Percentiles rank a stretch among this genome's conserved stretches.
phyloP scores from a whole-genome alignment of 2,888 invertebrate genomes.

The Temnothorax ravouxi region DNA sequence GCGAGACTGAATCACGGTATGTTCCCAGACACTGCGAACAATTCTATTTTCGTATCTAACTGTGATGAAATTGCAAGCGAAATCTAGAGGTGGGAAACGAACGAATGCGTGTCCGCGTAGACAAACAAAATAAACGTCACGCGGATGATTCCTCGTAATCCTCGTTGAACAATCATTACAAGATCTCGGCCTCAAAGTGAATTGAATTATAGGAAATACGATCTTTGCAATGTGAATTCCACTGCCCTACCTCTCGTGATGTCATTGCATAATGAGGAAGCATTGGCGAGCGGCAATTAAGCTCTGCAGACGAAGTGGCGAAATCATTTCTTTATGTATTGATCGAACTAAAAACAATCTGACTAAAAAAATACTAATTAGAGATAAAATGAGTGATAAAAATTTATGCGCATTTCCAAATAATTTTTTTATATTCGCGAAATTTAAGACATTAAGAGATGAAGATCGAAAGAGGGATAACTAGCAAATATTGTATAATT shows the following conservation, averaged over 20 bases:
- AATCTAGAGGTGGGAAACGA: not conserved
- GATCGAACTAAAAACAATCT: not conserved
- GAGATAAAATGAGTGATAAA: not conserved
- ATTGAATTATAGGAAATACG: not conserved
- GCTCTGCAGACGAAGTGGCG: not conserved
- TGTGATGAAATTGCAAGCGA: not conserved
- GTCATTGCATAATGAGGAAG: not conserved
- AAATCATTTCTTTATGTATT: not conserved
- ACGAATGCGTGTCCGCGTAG: not conserved
- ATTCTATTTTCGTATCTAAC: conserved; percentile 21
- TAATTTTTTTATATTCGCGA: not conserved
- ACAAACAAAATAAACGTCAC: not conserved
- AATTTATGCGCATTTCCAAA: not conserved
- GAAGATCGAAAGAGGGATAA: not conserved
- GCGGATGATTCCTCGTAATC: not conserved
- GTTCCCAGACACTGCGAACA: not conserved
- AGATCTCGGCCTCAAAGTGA: not conserved
- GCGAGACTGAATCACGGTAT: not conserved
- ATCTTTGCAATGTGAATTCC: not conserved
- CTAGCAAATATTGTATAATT: not conserved
- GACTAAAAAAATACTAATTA: conserved; percentile 10
- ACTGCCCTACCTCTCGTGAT: not conserved
- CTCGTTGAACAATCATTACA: not conserved
- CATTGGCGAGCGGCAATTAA: not conserved
- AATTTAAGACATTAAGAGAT: not conserved